Evolutionary conservation across 1,140 invertebrate species (phyloP), one percentile per base, ranked within the genome.

Genomic region (Chrysoperla carnea): DNA sequence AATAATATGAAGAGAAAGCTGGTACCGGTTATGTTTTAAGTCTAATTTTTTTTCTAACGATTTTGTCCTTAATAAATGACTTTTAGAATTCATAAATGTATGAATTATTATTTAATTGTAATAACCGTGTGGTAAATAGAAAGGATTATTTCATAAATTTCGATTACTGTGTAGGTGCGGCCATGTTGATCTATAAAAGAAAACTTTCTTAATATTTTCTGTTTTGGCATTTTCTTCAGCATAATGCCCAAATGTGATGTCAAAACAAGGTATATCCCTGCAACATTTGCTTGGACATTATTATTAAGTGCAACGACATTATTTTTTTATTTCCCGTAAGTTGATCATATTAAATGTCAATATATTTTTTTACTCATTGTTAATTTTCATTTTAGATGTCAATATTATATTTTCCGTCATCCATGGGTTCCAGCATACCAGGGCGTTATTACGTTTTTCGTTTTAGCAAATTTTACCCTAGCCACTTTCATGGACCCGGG

Each of bases 401-500:
- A 81, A 61, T 87, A 85, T 65, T 87, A 86, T 62, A 64, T 83
- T 46, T 67, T 73, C 54, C 73, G 70, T 54, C 75, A 84, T 66
- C 76, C 84, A 72, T 90, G 84, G 75, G 83, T 97, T 49, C 87
- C 88, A 50, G 81, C 87, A 49, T 80, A 83, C 58, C 89, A 98
- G 73, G 90, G 81, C 49, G 76, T 97, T 50, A 80, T 99, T 51
- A 90, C 92, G 49, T 81, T 97, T 63, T 93, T 97, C 71, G 91
- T 99, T 50, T 67, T 99, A 62, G 85, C 91, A 59, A 99, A 99
- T 75, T 95, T 99, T 66, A 88, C 89, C 50, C 70, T 98, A 60
- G 93, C 95, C 49, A 98, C 93, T 51, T 97, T 96, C 64, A 97
- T 98, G 89, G 94, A 99, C 70, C 95, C 95, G 51, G 95, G 95